These are phyloP conservation scores for Plumapathes pennacea DNA, from an alignment of 92 coral and sea anemone species.

Conservation along the genomic window DNA sequence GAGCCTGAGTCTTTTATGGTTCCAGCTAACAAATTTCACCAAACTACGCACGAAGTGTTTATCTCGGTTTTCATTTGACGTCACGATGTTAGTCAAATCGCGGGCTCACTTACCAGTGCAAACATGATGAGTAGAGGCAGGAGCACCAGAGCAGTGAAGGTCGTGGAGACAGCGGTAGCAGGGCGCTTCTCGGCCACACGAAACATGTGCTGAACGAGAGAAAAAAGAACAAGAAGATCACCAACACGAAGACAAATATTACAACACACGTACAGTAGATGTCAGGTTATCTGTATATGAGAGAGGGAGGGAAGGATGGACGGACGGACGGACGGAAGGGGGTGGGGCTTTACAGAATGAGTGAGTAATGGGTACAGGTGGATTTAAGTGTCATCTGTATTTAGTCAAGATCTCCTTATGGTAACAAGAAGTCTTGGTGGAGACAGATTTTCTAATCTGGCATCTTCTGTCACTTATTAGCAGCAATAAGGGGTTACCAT, in stretches of 20 bases:
- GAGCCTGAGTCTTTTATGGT: too few species aligned
- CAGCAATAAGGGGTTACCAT: slow-evolving; percentile 16
- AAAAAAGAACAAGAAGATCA: neutral
- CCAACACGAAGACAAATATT: neutral
- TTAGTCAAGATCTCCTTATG: slow-evolving; percentile 81
- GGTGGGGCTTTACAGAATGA: too few species aligned
- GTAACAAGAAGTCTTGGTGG: slow-evolving; percentile 82
- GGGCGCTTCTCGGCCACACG: slow-evolving; percentile 98
- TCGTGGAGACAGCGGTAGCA: slow-evolving; percentile 87
- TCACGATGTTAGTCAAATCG: too few species aligned
- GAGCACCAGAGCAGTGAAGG: slow-evolving; percentile 82
- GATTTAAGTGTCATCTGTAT: slow-evolving; percentile 41
- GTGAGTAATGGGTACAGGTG: too few species aligned
- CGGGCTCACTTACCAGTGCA: slow-evolving; percentile 86
- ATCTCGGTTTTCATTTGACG: too few species aligned
- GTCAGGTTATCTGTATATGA: neutral
- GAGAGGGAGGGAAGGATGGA: too few species aligned
- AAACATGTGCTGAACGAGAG: slow-evolving; percentile 96
- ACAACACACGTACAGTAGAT: neutral
- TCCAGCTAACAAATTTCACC: too few species aligned
- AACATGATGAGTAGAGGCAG: slow-evolving; percentile 84
- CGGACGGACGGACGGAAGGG: too few species aligned
- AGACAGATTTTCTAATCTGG: slow-evolving; percentile 64
- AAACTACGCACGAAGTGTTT: too few species aligned
- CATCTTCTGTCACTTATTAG: slow-evolving; percentile 44